Conservation (phyloP, 2,797 vertebrate genomes). For the Oryzias sinensis region DNA sequence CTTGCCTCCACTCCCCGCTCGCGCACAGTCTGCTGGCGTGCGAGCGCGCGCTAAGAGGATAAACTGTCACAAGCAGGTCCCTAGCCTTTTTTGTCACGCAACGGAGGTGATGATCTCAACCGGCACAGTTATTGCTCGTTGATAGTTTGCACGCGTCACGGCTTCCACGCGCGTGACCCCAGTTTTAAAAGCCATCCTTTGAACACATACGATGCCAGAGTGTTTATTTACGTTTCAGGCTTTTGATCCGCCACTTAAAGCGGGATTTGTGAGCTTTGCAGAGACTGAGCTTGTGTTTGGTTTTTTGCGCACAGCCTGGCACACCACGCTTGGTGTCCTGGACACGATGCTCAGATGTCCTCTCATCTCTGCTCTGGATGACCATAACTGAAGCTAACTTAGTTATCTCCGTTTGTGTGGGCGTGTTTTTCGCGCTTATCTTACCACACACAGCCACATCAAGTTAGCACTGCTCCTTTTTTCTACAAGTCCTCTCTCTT, state of each 20-base stretch:
- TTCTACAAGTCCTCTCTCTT: conserved; percentile 16
- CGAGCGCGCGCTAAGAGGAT: conserved; percentile 75
- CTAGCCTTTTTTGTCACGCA: conserved; percentile 76
- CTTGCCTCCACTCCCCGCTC: conserved; percentile 41
- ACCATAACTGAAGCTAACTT: not conserved
- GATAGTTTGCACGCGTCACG: conserved; percentile 4
- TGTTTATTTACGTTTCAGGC: not conserved
- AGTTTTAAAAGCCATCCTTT: not conserved
- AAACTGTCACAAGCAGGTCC: conserved; percentile 62
- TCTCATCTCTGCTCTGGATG: not conserved
- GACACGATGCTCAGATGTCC: conserved; percentile 4
- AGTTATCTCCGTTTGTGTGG: conserved; percentile 6
- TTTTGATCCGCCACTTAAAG: conserved; percentile 6
- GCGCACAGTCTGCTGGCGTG: conserved; percentile 65
- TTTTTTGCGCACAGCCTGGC: not conserved
- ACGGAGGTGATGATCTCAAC: conserved; percentile 54
- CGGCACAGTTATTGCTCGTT: conserved; percentile 30
- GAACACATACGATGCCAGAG: not conserved
- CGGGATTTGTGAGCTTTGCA: conserved; percentile 2
- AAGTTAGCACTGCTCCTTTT: conserved; percentile 13
- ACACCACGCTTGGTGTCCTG: rapidly evolving
- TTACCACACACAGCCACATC: conserved; percentile 11
- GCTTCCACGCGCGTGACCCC: not conserved
- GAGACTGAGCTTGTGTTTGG: not conserved
- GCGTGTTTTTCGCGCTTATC: conserved; percentile 10